Percentiles rank a stretch among this genome's conserved stretches.
phyloP scores from a whole-genome alignment of 1,140 invertebrate genomes.

The Laupala kohalensis region DNA sequence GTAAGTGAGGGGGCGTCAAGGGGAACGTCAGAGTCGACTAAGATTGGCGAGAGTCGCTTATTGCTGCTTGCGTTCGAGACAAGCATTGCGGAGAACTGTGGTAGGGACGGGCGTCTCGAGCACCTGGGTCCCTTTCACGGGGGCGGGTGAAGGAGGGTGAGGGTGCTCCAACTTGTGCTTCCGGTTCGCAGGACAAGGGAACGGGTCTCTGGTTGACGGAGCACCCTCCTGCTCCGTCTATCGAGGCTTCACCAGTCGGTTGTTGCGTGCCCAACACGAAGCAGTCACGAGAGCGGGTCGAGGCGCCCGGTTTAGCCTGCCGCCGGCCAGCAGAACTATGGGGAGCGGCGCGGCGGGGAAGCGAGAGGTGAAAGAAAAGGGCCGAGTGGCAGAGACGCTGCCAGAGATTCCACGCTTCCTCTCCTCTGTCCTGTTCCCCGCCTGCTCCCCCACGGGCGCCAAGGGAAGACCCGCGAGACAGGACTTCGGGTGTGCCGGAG shows the following conservation, averaged over 20 bases:
- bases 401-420: neutral
- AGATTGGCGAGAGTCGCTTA: no score
- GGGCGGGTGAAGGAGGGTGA: neutral
- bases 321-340: neutral
- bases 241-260: neutral
- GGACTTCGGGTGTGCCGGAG: neutral
- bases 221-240: neutral
- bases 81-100: neutral
- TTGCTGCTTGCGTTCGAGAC: neutral
- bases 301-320: no score
- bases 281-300: no score
- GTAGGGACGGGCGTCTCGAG: no score
- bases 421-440: neutral
- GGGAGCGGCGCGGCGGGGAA: neutral
- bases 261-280: neutral
- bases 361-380: neutral
- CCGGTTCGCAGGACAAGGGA: neutral
- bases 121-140: no score
- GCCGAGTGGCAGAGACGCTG: neutral
- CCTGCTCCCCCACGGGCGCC: no score
- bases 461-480: no score
- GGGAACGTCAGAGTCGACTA: neutral
- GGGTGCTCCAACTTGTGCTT: neutral
- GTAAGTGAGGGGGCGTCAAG: neutral
- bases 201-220: no score